Base-by-base conservation (phyloP, 2,113 vertebrate species). In the Azemiops feae region DNA sequence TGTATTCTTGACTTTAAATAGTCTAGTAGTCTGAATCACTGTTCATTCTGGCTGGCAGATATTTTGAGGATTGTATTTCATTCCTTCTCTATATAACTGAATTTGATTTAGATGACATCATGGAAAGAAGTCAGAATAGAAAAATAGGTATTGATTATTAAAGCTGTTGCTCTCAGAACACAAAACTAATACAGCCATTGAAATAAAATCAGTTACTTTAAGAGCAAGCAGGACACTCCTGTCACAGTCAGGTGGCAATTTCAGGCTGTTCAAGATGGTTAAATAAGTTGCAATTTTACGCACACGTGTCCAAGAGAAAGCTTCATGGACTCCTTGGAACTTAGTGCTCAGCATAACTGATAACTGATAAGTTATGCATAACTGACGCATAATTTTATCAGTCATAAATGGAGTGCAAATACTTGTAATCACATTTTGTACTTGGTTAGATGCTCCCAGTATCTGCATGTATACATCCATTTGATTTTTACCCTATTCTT, bases 41-140 rank as follows among this genome's bases (percentile, higher is more conserved):
- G 9, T 8, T 91, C 43, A 74, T 25, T 47, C 50, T 89, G 27
- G 7, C 22, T 64, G 12, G 43, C 27, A 91, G 90, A 45, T 47
- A 34, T 89, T 12, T 3, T 34, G 22, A n/a, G 10, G 2, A 52
- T 12, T 88, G n/a, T 0, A 6, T 34, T 53, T 64, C 43, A 5
- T 52, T 89, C 34, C 12, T 1, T 25, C 2, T 52, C 7, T 9
- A 3, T 93, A 86, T 85, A 89, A 91, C 7, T 85, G 23, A 39
- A 50, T 45, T 58, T 53, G 47, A 60, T 54, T 81, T 45, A 23
- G 30, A 85, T 74, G 92, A 34, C 43, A 87, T 52, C 43, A 4
- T 0, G 34, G 54, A 89, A 89, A 86, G n/a, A 58, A 3, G 39
- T 64, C 91, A 89, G 94, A 58, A 74, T 89, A 91, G 93, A 45